These are phyloP conservation scores for Monoplex corrugatus DNA, from an alignment of 2,888 invertebrate genomes.

Conservation along the genomic window DNA sequence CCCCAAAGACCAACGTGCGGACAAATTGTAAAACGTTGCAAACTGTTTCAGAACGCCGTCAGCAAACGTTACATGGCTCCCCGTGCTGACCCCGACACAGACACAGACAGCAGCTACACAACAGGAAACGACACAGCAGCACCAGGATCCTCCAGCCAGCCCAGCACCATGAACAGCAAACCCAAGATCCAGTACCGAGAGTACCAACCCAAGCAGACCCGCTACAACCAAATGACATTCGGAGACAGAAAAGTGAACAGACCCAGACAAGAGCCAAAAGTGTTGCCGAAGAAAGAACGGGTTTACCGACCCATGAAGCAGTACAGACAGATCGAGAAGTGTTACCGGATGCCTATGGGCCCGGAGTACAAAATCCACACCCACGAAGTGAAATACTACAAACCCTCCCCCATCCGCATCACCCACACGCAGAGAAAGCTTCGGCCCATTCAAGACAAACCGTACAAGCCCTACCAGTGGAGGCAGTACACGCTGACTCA, in stretches of 20 bases:
- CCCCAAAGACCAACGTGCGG: not conserved
- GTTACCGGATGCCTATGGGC: not conserved
- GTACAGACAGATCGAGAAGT: not conserved
- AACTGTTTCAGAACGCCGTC: not conserved
- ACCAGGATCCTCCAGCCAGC: too few species aligned
- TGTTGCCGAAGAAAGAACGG: too few species aligned
- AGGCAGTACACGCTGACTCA: not conserved
- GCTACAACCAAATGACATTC: not conserved
- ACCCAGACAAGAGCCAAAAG: not conserved
- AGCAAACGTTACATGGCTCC: not conserved
- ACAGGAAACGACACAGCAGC: not conserved
- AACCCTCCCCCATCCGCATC: not conserved
- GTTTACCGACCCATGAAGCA: not conserved
- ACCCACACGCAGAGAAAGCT: constrained; percentile 1
- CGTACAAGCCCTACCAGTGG: not conserved
- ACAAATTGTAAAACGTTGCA: not conserved
- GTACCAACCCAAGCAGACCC: not conserved
- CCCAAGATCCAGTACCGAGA: not conserved
- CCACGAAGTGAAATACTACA: not conserved
- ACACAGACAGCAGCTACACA: not conserved
- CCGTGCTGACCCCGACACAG: not conserved
- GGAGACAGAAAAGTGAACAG: not conserved
- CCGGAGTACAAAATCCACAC: not conserved
- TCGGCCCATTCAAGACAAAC: not conserved
- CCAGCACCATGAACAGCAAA: not conserved